Base-by-base conservation (phyloP, 2,888 invertebrate genomes). In the Caenorhabditis wallacei region DNA sequence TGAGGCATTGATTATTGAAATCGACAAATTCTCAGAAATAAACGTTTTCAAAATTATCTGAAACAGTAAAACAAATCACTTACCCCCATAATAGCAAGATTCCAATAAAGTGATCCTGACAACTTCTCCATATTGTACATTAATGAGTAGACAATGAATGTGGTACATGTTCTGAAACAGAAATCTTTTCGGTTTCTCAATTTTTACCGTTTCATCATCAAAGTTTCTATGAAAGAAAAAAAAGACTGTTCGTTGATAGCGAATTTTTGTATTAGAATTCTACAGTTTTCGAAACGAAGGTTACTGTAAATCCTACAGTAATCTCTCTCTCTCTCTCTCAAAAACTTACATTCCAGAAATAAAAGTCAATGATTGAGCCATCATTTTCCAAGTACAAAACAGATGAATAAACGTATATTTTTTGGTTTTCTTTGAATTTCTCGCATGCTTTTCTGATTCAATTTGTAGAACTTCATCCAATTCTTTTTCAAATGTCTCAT, bases 81-180 rank as follows among this genome's bases (percentile, higher is more conserved):
- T 13, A 84, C 84, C 56, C 85, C 85, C 53, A 85, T 76, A 18
- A 76, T 59, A 3, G 79, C 80, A n/a, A 71, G 53, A 70, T 85
- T 85, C 82, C 80, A 80, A 51, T 80, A 85, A 5, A 85, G 54
- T 0, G 82, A 82, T 16, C 85, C 85, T 4, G 79, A 79, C n/a
- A 85, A 37, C 24, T 85, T 82, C 51, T 85, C 85, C 85, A 85
- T 85, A 24, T 85, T 85, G 56, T 80, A 85, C 74, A 82, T 75
- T 18, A 85, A 48, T 18, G 79, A 70, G 53, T 85, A 85, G 37
- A 76, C 80, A 20, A 81, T 82, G 37, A 82, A 71, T 20, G 85
- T 79, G 5, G 84, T 82, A 37, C 74, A 74, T 20, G 51, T 70
- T 8, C 84, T 84, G 79, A 35, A 64, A 64, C 13, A 40, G 13